Evolutionary conservation across 2,888 invertebrate species (phyloP), one percentile per base, ranked within the genome.

Genomic region (Germaria angustata): DNA sequence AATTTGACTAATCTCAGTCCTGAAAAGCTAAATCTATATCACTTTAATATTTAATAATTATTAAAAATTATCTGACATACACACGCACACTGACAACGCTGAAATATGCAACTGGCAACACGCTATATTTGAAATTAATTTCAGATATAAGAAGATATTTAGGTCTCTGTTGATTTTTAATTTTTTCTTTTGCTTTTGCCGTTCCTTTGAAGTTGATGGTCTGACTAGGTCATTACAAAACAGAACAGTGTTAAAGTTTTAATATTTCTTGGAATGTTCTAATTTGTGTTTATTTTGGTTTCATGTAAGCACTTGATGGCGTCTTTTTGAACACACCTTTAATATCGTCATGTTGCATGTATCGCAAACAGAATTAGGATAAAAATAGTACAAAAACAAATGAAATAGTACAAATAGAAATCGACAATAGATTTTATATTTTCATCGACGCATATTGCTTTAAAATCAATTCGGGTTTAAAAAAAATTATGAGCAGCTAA

Each of bases 41-140:
- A 39, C 55, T 46, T 80, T 63, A 61, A 55, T 22, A 28, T 73
- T 73, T 68, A 46, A 61, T 61, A 66, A 59, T 80, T 61, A 75
- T 80, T 39, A 49, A 41, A 66, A 34, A 57, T 57, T 68, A 57
- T 34, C 32, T 17, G 41, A 44, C 39, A 49, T 22, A 46, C 28
- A 44, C 11, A 57, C 9, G 2, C 13, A 22, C 20, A 57, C 15
- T n/a, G 7, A 9, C 17, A 6, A 13, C 24, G 41, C 4, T 15
- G 24, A 46, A 41, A 63, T 15, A 17, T 24, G 8, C 17, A 63
- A 59, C 22, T 41, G 53, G 2, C 17, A 63, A 13, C 63, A 24
- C 49, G 46, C 15, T 46, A 69, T 20, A 24, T 71, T 2, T 46
- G 46, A 63, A 68, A 53, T 68, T 53, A 13, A 68, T 39, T 68